Evolutionary conservation across 2,888 invertebrate genomes (phyloP), one percentile per base, ranked within the genome.

Genomic region (Corythucha ciliata): DNA sequence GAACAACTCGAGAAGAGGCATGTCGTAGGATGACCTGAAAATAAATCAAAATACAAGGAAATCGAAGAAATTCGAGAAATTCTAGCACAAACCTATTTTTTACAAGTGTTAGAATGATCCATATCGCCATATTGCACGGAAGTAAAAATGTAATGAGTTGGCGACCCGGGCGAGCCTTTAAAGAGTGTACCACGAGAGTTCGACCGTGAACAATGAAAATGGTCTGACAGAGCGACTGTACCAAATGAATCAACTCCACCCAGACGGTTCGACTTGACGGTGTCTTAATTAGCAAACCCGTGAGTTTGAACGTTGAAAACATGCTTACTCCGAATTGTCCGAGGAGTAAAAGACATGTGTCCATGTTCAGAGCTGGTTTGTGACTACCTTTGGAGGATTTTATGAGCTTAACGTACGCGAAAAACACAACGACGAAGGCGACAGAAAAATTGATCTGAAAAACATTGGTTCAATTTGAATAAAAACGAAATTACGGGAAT

Each of bases 241-340:
- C 79, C 16, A 73, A 79, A 14, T 41, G 14, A 25, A 37, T 36
- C n/a, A 39, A 27, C 3, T 53, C 47, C 12, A 29, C 72, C 69
- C 64, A 79, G 73, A 70, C 72, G n/a, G n/a, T n/a, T n/a, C n/a
- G n/a, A n/a, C 57, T 72, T 26, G 39, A 21, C n/a, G 26, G 29
- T 14, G 29, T 39, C 29, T 48, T 40, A 21, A 48, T 48, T 66
- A 1, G 76, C 75, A 62, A 82, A 80, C 61, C 80, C 80, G 42
- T 42, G 12, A 49, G 8, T 3, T 42, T 24, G 42, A 49, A 88
- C 72, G 88, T 81, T 61, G 85, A 83, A 68, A 88, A 89, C 25
- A 90, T 77, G 67, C 86, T 88, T 66, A 90, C 83, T 21, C 92
- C 92, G 0, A 85, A 81, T 67, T 92, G 88, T 1, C 91, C 90